Percentiles rank a stretch among this genome's conserved stretches.
These are phyloP conservation scores for Pachycephala philippinensis DNA, from an alignment of 2,113 vertebrate species.

Conservation along the genomic window DNA sequence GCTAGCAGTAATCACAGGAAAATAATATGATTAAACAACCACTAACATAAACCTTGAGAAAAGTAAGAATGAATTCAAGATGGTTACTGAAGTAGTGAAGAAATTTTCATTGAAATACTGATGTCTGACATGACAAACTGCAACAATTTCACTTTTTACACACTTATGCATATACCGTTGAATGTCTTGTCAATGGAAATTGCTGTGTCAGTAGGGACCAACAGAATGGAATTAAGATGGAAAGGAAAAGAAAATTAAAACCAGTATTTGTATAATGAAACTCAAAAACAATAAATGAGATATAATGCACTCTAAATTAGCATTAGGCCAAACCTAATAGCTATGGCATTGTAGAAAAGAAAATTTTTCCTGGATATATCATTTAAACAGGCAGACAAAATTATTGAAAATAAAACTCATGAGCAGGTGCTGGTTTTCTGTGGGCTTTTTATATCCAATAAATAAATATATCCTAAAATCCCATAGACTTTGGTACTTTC, in stretches of 20 bases:
- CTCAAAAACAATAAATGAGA: neutral
- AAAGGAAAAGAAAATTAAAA: neutral
- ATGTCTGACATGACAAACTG: neutral
- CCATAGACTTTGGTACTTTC: neutral
- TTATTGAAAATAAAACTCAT: neutral
- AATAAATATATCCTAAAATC: neutral
- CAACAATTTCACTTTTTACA: neutral
- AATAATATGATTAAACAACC: neutral
- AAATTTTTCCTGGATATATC: neutral
- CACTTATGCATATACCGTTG: neutral
- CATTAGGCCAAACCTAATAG: neutral
- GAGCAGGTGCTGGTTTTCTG: neutral
- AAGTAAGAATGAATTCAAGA: neutral
- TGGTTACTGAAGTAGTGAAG: neutral
- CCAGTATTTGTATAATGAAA: neutral
- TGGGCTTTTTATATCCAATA: rapidly evolving
- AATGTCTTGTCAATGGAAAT: neutral
- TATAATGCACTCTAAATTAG: neutral
- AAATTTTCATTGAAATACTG: neutral
- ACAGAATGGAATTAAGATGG: neutral
- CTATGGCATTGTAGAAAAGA: neutral
- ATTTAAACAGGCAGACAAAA: neutral
- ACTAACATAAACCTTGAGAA: neutral
- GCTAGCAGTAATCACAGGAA: neutral
- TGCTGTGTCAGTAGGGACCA: neutral